These are phyloP conservation scores for Lasiurus borealis DNA, from an alignment of 2,113 vertebrate species.

Conservation along the genomic window DNA sequence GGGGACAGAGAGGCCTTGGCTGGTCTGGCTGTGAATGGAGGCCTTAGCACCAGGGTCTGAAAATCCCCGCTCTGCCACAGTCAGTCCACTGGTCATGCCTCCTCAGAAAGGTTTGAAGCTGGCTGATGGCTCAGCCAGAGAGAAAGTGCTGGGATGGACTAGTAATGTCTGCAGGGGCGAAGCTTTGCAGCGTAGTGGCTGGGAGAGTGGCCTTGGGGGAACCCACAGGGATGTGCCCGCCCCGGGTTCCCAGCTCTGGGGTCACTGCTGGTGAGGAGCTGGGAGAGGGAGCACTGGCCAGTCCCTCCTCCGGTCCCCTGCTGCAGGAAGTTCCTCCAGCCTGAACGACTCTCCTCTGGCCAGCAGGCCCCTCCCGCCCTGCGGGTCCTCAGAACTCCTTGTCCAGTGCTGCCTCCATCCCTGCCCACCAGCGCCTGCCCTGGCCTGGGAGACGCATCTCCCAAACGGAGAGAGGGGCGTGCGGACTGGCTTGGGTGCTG, in stretches of 20 bases:
- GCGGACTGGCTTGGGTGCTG: neutral
- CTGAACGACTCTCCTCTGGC: neutral
- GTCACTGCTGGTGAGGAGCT: neutral
- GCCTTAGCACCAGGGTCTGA: neutral
- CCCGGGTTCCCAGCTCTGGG: too few relatives aligned
- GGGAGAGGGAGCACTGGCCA: neutral
- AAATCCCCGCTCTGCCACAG: neutral
- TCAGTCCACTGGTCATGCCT: neutral
- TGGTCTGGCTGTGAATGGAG: neutral
- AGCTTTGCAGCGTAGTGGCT: neutral
- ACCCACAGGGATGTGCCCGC: too few relatives aligned
- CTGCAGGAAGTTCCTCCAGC: neutral
- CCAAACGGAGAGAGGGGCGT: neutral
- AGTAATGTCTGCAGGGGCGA: slow-evolving; percentile 16
- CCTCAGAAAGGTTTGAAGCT: neutral
- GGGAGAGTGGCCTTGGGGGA: neutral
- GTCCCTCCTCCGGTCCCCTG: neutral
- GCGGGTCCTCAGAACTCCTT: neutral
- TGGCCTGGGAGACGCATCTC: neutral
- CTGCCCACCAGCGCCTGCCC: neutral
- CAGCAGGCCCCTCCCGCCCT: neutral
- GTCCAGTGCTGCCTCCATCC: neutral
- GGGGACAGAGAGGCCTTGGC: neutral
- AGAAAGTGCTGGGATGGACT: neutral
- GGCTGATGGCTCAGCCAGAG: neutral